Base-by-base conservation (phyloP, 2,888 invertebrate species). In the Sphecodes monilicornis region DNA sequence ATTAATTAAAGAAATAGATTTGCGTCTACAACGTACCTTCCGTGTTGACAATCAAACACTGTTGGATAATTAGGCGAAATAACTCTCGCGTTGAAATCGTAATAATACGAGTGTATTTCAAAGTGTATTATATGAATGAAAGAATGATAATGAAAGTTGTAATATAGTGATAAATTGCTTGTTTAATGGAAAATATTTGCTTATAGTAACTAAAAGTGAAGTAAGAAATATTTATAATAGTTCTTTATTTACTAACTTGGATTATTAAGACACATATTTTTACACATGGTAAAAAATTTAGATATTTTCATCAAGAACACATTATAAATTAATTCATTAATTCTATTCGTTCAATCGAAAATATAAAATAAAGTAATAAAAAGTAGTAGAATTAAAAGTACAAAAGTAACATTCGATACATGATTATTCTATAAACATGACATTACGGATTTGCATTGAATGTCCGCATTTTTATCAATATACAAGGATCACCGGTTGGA, bases 1-100 rank as follows among this genome's bases (percentile, higher is more conserved):
- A 54, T 76, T 46, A 71, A 79, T 79, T 43, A 50, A 22, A 68
- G 50, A 50, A 68, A 72, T 26, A 41, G 10, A 64, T 70, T 70
- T 26, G 22, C 13, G 46, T 18, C 32, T 16, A 11, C 4, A 16
- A 1, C 16, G 60, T 22, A n/a, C 18, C 77, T 78, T 66, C 77
- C 70, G 54, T 11, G 41, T 70, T 5, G 16, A 39, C 41, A 22
- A 13, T 11, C n/a, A 26, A 29, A n/a, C n/a, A 73, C 29, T 79
- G 70, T 60, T 76, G 66, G 11, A 41, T 26, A 41, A 79, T 83
- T 64, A 75, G 1, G 0, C 1, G 4, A n/a, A 41, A 26, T 5
- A 16, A 66, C 78, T 54, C 64, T 76, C 78, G 60, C 29, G 29
- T 76, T 6, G 16, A 1, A 57, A 72, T 26, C 1, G 39, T 41